Base-by-base conservation (phyloP, 2,113 vertebrate genomes). In the Thinocorus orbignyianus region DNA sequence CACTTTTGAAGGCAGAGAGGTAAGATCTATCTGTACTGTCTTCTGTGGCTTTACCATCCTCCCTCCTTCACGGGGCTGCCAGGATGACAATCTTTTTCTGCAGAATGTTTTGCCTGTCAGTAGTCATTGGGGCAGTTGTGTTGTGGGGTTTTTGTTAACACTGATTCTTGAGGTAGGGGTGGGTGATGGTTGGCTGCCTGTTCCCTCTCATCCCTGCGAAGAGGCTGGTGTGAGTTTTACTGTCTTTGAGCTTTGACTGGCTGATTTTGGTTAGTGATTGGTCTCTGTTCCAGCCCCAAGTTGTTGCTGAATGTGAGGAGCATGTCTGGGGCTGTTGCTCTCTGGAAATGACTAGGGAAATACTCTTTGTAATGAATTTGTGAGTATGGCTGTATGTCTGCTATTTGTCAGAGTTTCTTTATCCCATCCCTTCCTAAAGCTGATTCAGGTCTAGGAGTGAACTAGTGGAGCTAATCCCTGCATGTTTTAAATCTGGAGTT, bases 1-100 rank as follows among this genome's bases (percentile, higher is more conserved):
- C 93, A 98, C 90, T 2, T 98, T 98, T 6, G 98, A 99, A 91
- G 99, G 99, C 25, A 99, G 82, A 98, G 99, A 99, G 99, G 99
- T 99, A 91, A 91, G 90, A 16, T 18, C 5, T 28, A 6, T 5
- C 11, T 55, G 16, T 68, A 13, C 10, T 84, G 39, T 66, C 37
- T 80, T 12, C 24, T 66, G 23, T 72, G 61, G 37, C 54, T 92
- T 25, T 79, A 48, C 18, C 26, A 22, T 33, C 44, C 5, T 72
- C 19, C 48, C 22, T 58, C 33, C 33, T 79, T 58, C 12, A 1
- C 16, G 7, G 37, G 44, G 19, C 39, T 91, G 15, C 48, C 10
- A 41, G 58, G n/a, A 13, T 37, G 31, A 31, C 58, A 33, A 1
- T 25, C 8, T 10, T 42, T 31, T 12, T 37, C 22, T 70, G n/a